phyloP scores from a whole-genome alignment of 2,888 invertebrate species.

The Epinotia brunnichana region DNA sequence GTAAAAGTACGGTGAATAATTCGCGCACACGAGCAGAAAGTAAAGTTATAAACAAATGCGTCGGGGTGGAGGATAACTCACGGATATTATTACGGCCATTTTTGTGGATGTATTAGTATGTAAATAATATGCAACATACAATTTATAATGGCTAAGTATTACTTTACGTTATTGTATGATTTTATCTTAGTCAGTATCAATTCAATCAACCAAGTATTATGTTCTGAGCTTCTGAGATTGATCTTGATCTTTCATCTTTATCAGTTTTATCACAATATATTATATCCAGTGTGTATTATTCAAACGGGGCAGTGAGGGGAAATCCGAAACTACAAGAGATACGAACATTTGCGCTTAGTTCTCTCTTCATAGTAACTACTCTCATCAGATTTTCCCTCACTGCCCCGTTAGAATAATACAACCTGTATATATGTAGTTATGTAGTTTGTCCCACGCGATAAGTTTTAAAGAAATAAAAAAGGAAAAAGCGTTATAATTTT shows the following conservation, averaged over 20 bases:
- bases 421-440: no score
- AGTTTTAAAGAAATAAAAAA: no score
- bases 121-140: no score
- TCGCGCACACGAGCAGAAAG: conserved; percentile 18
- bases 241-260: neutral
- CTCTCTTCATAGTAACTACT: no score
- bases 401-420: no score
- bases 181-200: neutral
- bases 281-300: no score
- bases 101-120: conserved; percentile 9
- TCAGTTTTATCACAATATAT: no score
- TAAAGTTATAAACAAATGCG: conserved; percentile 31
- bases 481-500: neutral
- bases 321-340: no score
- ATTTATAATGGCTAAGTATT: neutral
- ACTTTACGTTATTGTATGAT: neutral
- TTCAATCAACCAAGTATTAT: neutral
- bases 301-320: no score
- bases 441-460: no score
- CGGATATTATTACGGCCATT: conserved; percentile 26
- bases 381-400: no score
- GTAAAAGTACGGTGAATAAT: conserved; percentile 28
- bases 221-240: neutral
- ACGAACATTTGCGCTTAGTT: no score
- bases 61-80: conserved; percentile 31